phyloP scores from a whole-genome alignment of 2,797 vertebrate species.

The Silurus lanzhouensis region DNA sequence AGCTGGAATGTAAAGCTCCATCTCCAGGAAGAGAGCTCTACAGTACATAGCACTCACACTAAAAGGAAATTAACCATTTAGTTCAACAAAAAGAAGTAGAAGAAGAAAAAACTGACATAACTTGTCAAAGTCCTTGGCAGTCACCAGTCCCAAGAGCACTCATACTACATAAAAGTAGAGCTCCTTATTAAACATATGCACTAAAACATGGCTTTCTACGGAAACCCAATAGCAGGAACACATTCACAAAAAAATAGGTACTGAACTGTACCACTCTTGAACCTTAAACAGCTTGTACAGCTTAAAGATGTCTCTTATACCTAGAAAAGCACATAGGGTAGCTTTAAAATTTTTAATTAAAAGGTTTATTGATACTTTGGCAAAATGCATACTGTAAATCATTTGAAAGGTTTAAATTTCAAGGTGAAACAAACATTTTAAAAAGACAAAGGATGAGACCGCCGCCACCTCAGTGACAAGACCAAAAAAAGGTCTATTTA shows the following conservation, averaged over 20 bases:
- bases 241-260: neutral
- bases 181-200: neutral
- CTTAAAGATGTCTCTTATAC: neutral
- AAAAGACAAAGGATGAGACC: neutral
- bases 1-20: slow-evolving; percentile 33
- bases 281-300: neutral
- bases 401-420: neutral
- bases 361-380: neutral
- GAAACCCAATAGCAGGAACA: neutral
- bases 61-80: slow-evolving; percentile 23
- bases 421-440: neutral
- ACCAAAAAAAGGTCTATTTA: neutral
- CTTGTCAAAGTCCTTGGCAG: slow-evolving; percentile 1
- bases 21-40: slow-evolving; percentile 34
- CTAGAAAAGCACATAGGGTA: neutral
- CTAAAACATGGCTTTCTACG: neutral
- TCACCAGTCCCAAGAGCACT: neutral
- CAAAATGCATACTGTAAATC: neutral
- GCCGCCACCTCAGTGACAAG: neutral
- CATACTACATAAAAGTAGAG: neutral
- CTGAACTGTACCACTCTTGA: neutral
- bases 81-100: neutral
- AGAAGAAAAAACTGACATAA: neutral
- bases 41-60: slow-evolving; percentile 19
- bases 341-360: neutral